Percentiles rank a stretch among this genome's conserved stretches.
Conservation (phyloP, 2,888 invertebrate species). For the Ormyrus pomaceus region DNA sequence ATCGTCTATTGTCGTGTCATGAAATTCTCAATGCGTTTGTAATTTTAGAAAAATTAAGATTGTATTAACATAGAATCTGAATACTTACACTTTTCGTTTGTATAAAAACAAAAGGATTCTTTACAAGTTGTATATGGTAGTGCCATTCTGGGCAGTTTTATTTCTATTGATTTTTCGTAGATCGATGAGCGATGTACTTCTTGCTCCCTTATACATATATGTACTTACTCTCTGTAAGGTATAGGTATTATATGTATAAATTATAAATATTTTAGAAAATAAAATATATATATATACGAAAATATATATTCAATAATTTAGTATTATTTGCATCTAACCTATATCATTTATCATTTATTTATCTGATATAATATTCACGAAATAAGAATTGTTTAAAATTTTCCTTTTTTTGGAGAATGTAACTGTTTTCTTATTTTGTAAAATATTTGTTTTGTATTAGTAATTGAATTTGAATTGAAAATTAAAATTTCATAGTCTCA, state of each 20-base stretch:
- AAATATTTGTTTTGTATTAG: too few relatives aligned
- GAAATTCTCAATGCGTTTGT: slow-evolving; percentile 17
- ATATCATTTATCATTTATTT: too few relatives aligned
- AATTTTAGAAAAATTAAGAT: slow-evolving; percentile 21
- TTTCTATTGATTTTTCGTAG: slow-evolving; percentile 51
- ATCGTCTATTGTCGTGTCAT: slow-evolving; percentile 47
- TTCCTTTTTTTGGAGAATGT: too few relatives aligned
- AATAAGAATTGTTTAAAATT: too few relatives aligned
- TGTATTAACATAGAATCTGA: slow-evolving; percentile 29
- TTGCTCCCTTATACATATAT: slow-evolving; percentile 55
- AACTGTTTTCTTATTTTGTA: too few relatives aligned
- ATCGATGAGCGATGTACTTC: slow-evolving; percentile 43
- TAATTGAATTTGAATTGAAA: too few relatives aligned
- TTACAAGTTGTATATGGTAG: slow-evolving; percentile 57
- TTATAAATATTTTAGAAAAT: slow-evolving; percentile 53
- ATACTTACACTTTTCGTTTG: slow-evolving; percentile 33
- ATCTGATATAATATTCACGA: too few relatives aligned
- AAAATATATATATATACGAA: slow-evolving; percentile 39
- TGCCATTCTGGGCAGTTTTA: slow-evolving; percentile 65
- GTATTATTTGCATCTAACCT: too few relatives aligned
- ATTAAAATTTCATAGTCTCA: too few relatives aligned
- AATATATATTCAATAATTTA: slow-evolving; percentile 50
- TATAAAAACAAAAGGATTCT: slow-evolving; percentile 51
- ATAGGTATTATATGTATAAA: slow-evolving; percentile 54
- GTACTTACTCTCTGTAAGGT: slow-evolving; percentile 53